Percentiles rank a stretch among this genome's conserved stretches.
These are phyloP conservation scores for Anthrax anthrax DNA, from an alignment of 2,888 invertebrate genomes.

Conservation along the genomic window DNA sequence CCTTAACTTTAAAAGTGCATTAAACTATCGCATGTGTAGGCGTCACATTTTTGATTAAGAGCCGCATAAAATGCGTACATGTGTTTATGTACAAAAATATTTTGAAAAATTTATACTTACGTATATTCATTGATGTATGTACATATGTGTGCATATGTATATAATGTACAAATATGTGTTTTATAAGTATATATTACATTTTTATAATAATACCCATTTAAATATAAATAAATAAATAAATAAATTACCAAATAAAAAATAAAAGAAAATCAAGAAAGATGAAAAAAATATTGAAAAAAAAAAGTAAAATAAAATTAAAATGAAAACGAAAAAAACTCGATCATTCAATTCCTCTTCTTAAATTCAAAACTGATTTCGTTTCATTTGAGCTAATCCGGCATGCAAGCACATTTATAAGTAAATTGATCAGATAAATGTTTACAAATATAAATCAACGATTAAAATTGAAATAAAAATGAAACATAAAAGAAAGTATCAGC, in stretches of 20 bases:
- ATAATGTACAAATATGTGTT: too few species aligned
- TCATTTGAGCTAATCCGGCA: conserved; percentile 3
- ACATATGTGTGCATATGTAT: too few species aligned
- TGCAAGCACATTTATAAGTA: conserved; percentile 14
- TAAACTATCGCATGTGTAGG: conserved; percentile 6
- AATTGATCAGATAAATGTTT: conserved; percentile 17
- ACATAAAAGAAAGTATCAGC: background rate
- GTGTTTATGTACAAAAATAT: too few species aligned
- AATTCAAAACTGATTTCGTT: background rate
- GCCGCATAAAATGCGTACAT: conserved; percentile 5
- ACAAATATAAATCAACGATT: conserved; percentile 15
- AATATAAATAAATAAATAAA: too few species aligned
- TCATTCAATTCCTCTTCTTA: background rate
- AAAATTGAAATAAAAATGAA: conserved; percentile 6
- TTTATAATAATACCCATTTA: too few species aligned
- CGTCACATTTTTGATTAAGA: conserved; percentile 8
- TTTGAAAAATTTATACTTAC: too few species aligned
- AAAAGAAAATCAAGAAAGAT: background rate
- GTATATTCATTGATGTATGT: background rate
- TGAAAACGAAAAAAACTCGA: background rate
- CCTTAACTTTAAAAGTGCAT: conserved; percentile 2
- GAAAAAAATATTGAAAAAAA: background rate
- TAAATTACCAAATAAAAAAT: background rate
- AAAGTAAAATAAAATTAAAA: background rate
- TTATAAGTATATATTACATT: too few species aligned